These are phyloP conservation scores for Leptoclinus maculatus DNA, from an alignment of 2,797 vertebrate species.

Conservation along the genomic window DNA sequence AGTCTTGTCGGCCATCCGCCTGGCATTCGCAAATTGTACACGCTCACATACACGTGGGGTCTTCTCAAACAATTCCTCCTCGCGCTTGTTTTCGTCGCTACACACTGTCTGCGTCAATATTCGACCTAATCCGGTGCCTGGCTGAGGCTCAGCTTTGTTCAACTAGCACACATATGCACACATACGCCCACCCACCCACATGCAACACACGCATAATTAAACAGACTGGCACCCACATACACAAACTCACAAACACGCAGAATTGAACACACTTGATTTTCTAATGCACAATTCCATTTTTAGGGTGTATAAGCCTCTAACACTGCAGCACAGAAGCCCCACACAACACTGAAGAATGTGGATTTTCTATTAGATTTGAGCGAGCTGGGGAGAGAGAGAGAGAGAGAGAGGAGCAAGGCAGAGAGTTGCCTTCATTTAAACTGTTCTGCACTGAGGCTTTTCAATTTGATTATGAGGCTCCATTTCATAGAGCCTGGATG, in stretches of 20 bases:
- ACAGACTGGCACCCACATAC: conserved; percentile 46
- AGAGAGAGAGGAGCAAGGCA: conserved; percentile 34
- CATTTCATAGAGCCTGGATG: conserved; percentile 75
- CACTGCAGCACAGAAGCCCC: conserved; percentile 48
- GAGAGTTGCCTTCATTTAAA: conserved; percentile 78
- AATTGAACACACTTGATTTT: conserved; percentile 37
- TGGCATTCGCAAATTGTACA: conserved; percentile 28
- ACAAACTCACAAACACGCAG: conserved; percentile 31
- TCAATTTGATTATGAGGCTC: conserved; percentile 81
- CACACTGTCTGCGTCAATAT: conserved; percentile 62
- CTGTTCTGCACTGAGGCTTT: conserved; percentile 82
- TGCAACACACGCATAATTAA: conserved; percentile 44
- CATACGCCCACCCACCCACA: conserved; percentile 30
- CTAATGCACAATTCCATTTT: conserved; percentile 59
- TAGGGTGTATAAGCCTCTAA: conserved; percentile 50
- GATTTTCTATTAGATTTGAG: conserved; percentile 72
- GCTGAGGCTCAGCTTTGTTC: conserved; percentile 52
- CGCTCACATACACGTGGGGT: conserved; percentile 28
- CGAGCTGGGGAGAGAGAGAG: conserved; percentile 46
- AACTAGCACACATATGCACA: conserved; percentile 51
- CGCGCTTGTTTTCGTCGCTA: conserved; percentile 41
- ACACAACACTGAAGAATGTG: conserved; percentile 47
- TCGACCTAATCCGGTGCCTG: conserved; percentile 51
- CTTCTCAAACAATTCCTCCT: conserved; percentile 42
- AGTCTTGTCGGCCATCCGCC: conserved; percentile 27